These are phyloP conservation scores for Phrixothrix hirtus DNA, from an alignment of 2,888 invertebrate genomes.

Conservation along the genomic window DNA sequence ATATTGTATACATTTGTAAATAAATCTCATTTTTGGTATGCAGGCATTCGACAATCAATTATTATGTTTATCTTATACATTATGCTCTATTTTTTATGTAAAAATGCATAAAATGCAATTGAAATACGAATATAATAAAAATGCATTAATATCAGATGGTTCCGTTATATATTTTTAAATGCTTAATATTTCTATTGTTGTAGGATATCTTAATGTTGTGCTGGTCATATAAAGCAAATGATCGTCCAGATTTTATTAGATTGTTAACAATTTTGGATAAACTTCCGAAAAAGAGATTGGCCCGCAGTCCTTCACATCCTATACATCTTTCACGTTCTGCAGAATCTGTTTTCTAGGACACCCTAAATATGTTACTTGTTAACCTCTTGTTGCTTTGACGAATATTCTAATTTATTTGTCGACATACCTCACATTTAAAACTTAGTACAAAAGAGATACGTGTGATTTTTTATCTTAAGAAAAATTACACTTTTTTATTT, in stretches of 20 bases:
- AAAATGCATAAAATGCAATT: no score
- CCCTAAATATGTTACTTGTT: slow-evolving; percentile 2
- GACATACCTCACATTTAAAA: slow-evolving; percentile 24
- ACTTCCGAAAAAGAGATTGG: slow-evolving; percentile 92
- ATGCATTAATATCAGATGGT: no score
- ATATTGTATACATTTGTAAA: no score
- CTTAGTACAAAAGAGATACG: slow-evolving; percentile 23
- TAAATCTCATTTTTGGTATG: no score
- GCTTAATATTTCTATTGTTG: no score
- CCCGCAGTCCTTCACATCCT: slow-evolving; percentile 97
- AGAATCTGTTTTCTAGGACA: slow-evolving; percentile 84
- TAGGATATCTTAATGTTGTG: slow-evolving; percentile 96
- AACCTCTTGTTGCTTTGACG: no score
- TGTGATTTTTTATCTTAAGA: not conserved
- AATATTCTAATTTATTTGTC: slow-evolving; percentile 15
- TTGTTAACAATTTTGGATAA: slow-evolving; percentile 85
- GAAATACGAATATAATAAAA: no score
- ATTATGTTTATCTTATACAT: no score
- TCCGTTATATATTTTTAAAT: no score
- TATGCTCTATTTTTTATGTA: no score
- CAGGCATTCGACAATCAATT: no score
- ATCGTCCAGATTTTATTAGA: slow-evolving; percentile 89
- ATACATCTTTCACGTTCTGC: slow-evolving; percentile 94
- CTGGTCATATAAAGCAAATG: slow-evolving; percentile 86
- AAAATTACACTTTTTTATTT: no score